Evolutionary conservation across 2,888 invertebrate species (phyloP), one percentile per base, ranked within the genome.

Genomic region (Syrphus vitripennis): DNA sequence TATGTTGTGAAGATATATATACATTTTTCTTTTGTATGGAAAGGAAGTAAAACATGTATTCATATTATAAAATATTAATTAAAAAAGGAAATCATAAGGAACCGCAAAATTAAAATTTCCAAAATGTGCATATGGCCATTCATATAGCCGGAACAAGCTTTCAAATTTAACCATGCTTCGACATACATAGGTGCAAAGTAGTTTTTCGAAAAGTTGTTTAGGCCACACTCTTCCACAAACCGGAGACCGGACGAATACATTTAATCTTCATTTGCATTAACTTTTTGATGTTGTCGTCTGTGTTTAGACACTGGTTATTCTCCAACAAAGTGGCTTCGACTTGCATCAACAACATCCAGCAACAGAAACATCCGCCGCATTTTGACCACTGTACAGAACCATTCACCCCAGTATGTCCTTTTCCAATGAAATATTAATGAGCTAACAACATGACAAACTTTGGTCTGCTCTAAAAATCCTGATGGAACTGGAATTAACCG

Each of bases 401-500:
- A n/a, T n/a, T n/a, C n/a, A n/a, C 31, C 72, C 65, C 63, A 29
- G 34, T 76, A 76, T 67, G 65, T 59, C 76, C 72, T 71, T 71
- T 70, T 59, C 40, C 80, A 76, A 80, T 84, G 80, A 80, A 84
- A 84, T 71, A 76, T 80, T 84, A 84, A 84, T 84, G 84, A 84
- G 84, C 59, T 84, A 84, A 80, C 80, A 84, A 80, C 80, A 84
- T 84, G 84, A 80, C 84, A 80, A 84, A 84, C 84, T 80, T 84
- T 80, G 61, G 76, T 80, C 12, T 42, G 67, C 48, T 84, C 70
- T 50, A 63, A 76, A 48, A 80, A 55, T 76, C 79, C 59, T 72
- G 37, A 48, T 80, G 71, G 67, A 69, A 76, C 80, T 75, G 59
- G 57, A 75, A 76, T 53, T 29, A 80, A 80, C 83, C 76, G 71